Conservation (phyloP, 2,113 vertebrate species). For the Microcebus murinus region DNA sequence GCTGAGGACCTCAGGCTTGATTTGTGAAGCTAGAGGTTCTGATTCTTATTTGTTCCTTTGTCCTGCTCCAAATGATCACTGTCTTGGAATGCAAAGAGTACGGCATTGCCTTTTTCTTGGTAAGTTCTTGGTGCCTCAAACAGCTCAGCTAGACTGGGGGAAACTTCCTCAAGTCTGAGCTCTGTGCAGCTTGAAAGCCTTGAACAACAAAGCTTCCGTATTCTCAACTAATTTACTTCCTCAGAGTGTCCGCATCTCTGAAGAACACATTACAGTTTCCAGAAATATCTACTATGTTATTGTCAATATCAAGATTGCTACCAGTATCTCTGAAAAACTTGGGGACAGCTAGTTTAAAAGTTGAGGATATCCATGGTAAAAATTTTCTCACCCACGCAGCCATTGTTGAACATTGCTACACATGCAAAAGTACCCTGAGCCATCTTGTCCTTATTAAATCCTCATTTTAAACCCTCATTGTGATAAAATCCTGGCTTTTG, state of each 20-base stretch:
- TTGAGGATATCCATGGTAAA: not conserved
- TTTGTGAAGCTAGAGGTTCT: not conserved
- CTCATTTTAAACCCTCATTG: not conserved
- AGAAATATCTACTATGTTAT: not conserved
- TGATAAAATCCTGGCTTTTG: not conserved
- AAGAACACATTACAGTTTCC: not conserved
- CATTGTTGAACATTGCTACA: not conserved
- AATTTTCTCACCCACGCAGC: not conserved
- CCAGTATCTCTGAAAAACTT: not conserved
- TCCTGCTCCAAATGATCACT: not conserved
- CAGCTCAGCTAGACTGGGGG: not conserved
- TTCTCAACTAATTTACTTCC: not conserved
- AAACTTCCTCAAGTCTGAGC: not conserved
- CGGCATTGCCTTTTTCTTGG: accelerated
- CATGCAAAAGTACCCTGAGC: not conserved
- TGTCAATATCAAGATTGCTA: not conserved
- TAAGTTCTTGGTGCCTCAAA: not conserved
- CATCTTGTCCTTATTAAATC: not conserved
- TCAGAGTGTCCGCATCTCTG: not conserved
- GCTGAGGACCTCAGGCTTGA: not conserved
- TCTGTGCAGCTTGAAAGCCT: not conserved
- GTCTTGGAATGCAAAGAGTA: not conserved
- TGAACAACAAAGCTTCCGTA: not conserved
- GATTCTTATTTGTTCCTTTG: not conserved
- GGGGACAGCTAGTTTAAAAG: not conserved